Base-by-base conservation (phyloP, 2,888 invertebrate species). In the Napeogenes inachia region DNA sequence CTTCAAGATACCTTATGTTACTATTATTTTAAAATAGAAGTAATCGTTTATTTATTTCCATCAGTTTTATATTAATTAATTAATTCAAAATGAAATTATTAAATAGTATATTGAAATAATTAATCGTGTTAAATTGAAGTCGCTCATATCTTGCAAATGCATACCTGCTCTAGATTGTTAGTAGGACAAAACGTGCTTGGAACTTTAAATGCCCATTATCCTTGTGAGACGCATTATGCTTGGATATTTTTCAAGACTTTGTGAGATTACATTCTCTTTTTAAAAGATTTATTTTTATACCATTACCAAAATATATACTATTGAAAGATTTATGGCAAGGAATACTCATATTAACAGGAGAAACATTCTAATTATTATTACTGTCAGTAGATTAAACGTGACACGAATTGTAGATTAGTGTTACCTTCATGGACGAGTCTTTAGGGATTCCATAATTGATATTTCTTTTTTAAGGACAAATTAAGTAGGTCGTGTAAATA, bases 101-200 rank as follows among this genome's bases (percentile, higher is more conserved):
- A 13, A 21, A 47, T 47, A 47, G 12, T 10, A 12, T n/a, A 13
- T 47, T 50, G 4, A 21, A 21, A 21, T 50, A 21, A 21, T 21
- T 50, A 50, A 30, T 50, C 2, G 4, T 50, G 6, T 50, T 8
- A 8, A 50, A 6, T 30, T 30, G 13, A 4, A 12, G 2, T 2
- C n/a, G 13, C 5, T 55, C 33, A 21, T 47, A 62, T 62, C 62
- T 58, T 55, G 56, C 55, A 61, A 66, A 64, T 57, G 70, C 53
- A 54, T 38, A 42, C n/a, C 50, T 53, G 46, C 46, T 45, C 46
- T 5, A 58, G 38, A 54, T 54, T 78, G 81, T 80, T 75, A 84
- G 73, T 84, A 67, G 83, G 83, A 76, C 82, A 75, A 32, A 67
- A 77, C 81, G 84, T 83, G 85, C 69, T 67, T 70, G 72, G 80